These are phyloP conservation scores for Dryobota labecula DNA, from an alignment of 2,888 invertebrate genomes.

Conservation along the genomic window DNA sequence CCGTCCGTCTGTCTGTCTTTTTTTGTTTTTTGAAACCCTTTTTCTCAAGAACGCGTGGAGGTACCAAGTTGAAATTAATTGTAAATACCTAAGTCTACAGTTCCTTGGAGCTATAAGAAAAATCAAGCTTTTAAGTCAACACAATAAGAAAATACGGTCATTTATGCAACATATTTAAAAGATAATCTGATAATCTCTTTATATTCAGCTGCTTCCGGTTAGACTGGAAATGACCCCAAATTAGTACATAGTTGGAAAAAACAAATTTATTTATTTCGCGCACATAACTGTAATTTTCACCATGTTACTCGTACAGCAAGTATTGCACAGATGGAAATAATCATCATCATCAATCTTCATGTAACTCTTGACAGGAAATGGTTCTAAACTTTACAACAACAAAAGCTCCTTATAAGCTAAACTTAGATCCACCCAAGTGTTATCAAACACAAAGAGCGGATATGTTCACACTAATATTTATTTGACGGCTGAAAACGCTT, in stretches of 20 bases:
- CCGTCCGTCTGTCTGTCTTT: too few species aligned
- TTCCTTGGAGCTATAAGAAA: too few species aligned
- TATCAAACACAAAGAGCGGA: slow-evolving; percentile 4
- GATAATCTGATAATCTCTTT: too few species aligned
- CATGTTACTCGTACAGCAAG: not conserved
- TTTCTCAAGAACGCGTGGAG: too few species aligned
- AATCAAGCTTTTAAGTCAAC: too few species aligned
- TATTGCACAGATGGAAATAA: not conserved
- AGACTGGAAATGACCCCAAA: not conserved
- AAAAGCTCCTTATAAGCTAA: not conserved
- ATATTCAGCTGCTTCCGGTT: too few species aligned
- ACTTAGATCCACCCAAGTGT: not conserved
- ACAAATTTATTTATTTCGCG: not conserved
- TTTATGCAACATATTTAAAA: too few species aligned
- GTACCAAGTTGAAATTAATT: too few species aligned
- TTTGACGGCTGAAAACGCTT: not conserved
- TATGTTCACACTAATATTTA: slow-evolving; percentile 30
- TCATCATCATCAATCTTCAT: not conserved
- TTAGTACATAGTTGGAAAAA: not conserved
- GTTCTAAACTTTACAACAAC: not conserved
- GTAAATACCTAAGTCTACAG: too few species aligned
- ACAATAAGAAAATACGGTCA: too few species aligned
- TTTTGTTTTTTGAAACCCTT: too few species aligned
- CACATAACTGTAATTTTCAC: not conserved
- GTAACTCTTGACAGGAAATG: not conserved